Percentiles rank a stretch among this genome's conserved stretches.
phyloP scores from a whole-genome alignment of 2,113 vertebrate species.

The Platysteira castanea region DNA sequence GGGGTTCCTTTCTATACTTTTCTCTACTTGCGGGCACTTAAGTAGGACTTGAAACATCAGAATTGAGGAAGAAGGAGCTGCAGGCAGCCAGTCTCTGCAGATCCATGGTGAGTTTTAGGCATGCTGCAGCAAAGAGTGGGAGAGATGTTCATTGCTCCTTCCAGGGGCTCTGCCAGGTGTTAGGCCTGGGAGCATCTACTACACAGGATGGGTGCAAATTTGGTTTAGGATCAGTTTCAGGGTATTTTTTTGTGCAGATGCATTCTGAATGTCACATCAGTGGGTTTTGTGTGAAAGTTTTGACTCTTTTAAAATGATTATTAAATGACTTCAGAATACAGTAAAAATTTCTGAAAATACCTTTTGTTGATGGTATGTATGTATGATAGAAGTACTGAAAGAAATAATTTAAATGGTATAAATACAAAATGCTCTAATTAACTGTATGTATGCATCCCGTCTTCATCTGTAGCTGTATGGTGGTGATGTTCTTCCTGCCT shows the following conservation, averaged over 20 bases:
- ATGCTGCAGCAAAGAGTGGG: background rate
- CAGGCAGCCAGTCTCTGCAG: background rate
- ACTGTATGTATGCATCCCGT: accelerated
- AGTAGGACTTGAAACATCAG: background rate
- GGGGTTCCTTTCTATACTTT: background rate
- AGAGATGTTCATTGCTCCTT: accelerated
- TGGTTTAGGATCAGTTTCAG: background rate
- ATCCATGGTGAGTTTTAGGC: background rate
- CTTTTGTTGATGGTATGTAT: background rate
- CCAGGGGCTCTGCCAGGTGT: background rate
- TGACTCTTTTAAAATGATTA: background rate
- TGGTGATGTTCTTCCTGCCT: background rate
- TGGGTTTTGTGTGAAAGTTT: background rate
- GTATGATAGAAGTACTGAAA: background rate
- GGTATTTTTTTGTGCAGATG: background rate
- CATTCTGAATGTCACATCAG: background rate
- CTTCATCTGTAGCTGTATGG: background rate
- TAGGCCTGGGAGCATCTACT: background rate
- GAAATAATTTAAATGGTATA: background rate
- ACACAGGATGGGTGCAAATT: background rate
- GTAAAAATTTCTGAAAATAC: background rate
- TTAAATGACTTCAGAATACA: background rate
- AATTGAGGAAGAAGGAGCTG: background rate
- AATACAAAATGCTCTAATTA: background rate
- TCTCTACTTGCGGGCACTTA: background rate